Evolutionary conservation across 2,888 invertebrate genomes (phyloP), one percentile per base, ranked within the genome.

Genomic region (Malthinus seriepunctatus): DNA sequence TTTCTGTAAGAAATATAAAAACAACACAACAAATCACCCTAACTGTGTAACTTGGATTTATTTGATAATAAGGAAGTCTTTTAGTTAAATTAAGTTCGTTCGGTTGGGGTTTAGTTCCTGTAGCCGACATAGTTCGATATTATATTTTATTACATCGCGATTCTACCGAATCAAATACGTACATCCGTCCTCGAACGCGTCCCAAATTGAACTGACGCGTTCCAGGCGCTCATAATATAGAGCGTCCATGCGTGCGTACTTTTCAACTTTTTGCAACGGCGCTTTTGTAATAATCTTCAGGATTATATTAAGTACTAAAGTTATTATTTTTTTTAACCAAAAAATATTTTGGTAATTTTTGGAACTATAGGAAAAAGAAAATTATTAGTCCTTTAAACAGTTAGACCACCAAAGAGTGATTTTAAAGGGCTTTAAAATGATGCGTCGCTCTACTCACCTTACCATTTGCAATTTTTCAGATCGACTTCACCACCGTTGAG

Each of bases 11-110:
- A 55, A 76, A 78, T 48, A 78, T 74, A 59, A 78, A 78, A 14
- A 78, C 62, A 9, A 78, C 77, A 65, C 78, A 78, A 67, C 77
- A 78, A 44, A 78, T 67, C 4, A 78, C 74, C 9, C 78, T 72
- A 50, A 76, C 69, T 8, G 77, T 78, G 55, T 78, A 78, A 66
- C 76, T 77, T 5, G 76, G 76, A 59, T 76, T 77, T 42, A 71
- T 63, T 60, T 68, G 65, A 39, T 61, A 59, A 46, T 65, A 63
- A 32, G 67, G 63, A 31, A 67, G 56, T 35, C 51, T 59, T 8
- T 47, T 50, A 32, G 60, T 57, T 32, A 56, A 49, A 33, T 54
- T 51, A 33, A 60, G 34, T 32, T 60, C 62, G 48, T 48, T 50
- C 4, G 56, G 44, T 57, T 64, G 51, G 8, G 58, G 57, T 45